Evolutionary conservation across 1,140 invertebrate genomes (phyloP), one percentile per base, ranked within the genome.

Genomic region (Diorhabda carinulata): DNA sequence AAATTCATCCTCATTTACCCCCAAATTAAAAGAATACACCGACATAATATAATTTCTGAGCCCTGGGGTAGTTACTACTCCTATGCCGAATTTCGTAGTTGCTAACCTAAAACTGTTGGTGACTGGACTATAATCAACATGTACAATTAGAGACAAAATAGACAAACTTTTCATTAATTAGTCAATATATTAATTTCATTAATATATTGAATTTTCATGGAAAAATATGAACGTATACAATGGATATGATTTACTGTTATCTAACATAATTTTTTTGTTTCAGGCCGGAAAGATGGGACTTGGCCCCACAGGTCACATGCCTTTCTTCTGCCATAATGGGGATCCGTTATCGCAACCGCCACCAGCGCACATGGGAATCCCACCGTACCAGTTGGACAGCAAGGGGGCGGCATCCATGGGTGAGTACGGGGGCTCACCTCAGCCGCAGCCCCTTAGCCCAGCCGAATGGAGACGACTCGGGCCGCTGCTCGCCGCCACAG

Each of bases 301-400:
- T 72, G 83, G 84, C 42, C 83, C 86, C 59, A 85, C 89, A 40
- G 85, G 87, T 10, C 88, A 90, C 81, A 86, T 88, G 67, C 87
- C 89, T 40, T 92, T 95, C 81, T 96, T 97, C 85, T 96, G 95
- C 82, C 93, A 93, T 76, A 95, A 94, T 79, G 94, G 94, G 64
- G 89, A 92, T 77, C 84, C 87, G 10, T 83, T 94, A 74, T 88
- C 92, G 47, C 94, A 96, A 83, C 96, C 96, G 67, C 96, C 96
- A 40, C 96, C 96, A 8, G 96, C 96, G 73, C 96, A 98, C 82
- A 98, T 97, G 93, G 96, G 96, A 76, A 97, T 97, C 76, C 93
- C 94, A 68, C 94, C 95, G 58, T 96, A 97, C 83, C 92, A 95
- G 81, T 84, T 93, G 81, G 92, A 93, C 82, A 89, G 90, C 58